Base-by-base conservation (phyloP, 1,140 invertebrate species). In the Drosophila sproati region DNA sequence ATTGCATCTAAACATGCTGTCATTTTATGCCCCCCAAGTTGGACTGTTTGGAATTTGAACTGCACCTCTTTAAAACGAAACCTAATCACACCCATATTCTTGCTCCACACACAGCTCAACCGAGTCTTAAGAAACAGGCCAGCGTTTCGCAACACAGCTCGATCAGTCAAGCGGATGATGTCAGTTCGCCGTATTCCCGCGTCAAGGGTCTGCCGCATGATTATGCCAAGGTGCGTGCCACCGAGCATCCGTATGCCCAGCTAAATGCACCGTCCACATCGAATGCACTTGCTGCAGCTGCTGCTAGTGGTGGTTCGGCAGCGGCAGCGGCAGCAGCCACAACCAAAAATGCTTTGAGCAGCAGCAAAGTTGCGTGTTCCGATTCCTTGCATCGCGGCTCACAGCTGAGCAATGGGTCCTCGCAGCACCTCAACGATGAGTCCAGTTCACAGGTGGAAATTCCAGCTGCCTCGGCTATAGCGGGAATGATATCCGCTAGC, bases 401-500 rank as follows among this genome's bases (percentile, higher is more conserved):
- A 0, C 83, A 88, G 41, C 51, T 80, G 5, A 83, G 82, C 28
- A 73, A 74, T 10, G 72, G 74, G 8, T 77, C 79, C 5, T 59
- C 78, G 1, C 81, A 91, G 54, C 69, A 73, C 8, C 56, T 70
- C 6, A 87, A 78, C 51, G 91, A 92, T 34, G 60, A 72, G 4
- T 56, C 31, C 5, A 51, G 67, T 5, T 56, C 64, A 2, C 89
- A 92, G 50, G 82, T 75, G 5, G 94, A 95, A 76, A 96, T 96
- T 74, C 95, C 96, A 52, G 97, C 96, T 31, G 96, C 96, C 4
- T 95, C 95, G 52, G 97, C 97, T 2, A 97, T 98, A 75, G 95
- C 96, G 52, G 97, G 97, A 5, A 95, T 95, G 81, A 94, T 97
- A 41, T 96, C 97, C 66, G 97, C 97, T 48, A 97, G 96, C 93